These are phyloP conservation scores for Callocephalon fimbriatum DNA, from an alignment of 2,113 vertebrate genomes.

Conservation along the genomic window DNA sequence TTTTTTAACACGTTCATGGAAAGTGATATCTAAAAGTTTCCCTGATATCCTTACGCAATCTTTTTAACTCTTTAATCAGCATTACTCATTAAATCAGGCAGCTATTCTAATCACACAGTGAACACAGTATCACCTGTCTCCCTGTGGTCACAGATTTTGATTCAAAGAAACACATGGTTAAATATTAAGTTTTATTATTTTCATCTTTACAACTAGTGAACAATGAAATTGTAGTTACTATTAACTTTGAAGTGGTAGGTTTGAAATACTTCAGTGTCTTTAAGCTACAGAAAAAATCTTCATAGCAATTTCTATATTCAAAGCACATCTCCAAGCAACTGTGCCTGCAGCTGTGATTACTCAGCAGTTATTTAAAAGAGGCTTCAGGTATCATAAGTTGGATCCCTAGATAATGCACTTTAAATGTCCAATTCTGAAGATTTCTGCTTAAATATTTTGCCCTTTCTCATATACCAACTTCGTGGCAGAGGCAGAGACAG, in stretches of 20 bases:
- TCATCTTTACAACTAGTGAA: neutral
- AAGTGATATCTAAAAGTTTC: neutral
- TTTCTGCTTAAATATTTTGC: neutral
- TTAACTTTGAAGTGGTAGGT: neutral
- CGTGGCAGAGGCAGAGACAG: neutral
- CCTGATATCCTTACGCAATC: neutral
- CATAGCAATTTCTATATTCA: slow-evolving; percentile 8
- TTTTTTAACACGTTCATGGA: neutral
- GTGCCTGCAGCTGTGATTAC: slow-evolving; percentile 19
- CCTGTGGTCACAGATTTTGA: neutral
- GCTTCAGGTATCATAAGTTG: neutral
- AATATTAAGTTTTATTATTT: neutral
- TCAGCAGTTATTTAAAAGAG: slow-evolving; percentile 46
- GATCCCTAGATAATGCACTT: neutral
- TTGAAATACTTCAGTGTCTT: neutral
- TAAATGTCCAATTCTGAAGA: neutral
- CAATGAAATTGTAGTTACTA: neutral
- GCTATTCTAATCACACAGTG: neutral
- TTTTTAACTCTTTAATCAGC: neutral
- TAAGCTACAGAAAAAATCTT: neutral
- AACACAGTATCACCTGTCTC: neutral
- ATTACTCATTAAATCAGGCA: neutral
- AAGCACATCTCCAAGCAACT: neutral
- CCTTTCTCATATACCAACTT: neutral
- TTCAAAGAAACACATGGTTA: neutral